Conservation (phyloP, 2,888 invertebrate genomes). For the Terebella lapidaria region DNA sequence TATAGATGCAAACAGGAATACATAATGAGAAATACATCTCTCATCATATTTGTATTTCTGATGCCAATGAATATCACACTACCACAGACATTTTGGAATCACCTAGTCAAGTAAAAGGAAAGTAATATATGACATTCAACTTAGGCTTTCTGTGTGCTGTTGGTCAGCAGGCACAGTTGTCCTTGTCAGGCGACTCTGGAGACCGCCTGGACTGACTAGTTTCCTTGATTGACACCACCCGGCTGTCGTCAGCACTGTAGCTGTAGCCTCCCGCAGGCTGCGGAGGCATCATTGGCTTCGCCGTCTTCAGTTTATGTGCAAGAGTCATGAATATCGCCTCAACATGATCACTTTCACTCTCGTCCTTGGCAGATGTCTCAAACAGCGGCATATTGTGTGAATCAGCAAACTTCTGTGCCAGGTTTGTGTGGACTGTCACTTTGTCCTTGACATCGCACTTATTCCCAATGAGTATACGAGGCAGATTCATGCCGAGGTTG, state of each 20-base stretch:
- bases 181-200: not conserved
- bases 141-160: no score
- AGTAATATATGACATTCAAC: no score
- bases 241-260: not conserved
- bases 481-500: constrained; percentile 61
- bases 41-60: no score
- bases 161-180: not conserved
- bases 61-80: no score
- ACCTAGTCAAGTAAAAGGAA: no score
- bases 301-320: constrained; percentile 70
- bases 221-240: not conserved
- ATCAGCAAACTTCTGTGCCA: constrained; percentile 63
- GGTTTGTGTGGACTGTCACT: constrained; percentile 65
- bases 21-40: no score
- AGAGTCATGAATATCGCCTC: constrained; percentile 78
- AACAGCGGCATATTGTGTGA: constrained; percentile 68
- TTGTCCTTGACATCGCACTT: constrained; percentile 65
- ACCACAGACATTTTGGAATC: no score
- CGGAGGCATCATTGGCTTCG: constrained; percentile 59
- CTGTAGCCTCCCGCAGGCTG: not conserved
- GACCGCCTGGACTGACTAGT: not conserved
- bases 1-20: no score
- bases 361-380: constrained; percentile 75
- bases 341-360: constrained; percentile 69
- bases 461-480: constrained; percentile 67